Evolutionary conservation across 2,888 invertebrate species (phyloP), one percentile per base, ranked within the genome.

Genomic region (Cerceris ruficornis): DNA sequence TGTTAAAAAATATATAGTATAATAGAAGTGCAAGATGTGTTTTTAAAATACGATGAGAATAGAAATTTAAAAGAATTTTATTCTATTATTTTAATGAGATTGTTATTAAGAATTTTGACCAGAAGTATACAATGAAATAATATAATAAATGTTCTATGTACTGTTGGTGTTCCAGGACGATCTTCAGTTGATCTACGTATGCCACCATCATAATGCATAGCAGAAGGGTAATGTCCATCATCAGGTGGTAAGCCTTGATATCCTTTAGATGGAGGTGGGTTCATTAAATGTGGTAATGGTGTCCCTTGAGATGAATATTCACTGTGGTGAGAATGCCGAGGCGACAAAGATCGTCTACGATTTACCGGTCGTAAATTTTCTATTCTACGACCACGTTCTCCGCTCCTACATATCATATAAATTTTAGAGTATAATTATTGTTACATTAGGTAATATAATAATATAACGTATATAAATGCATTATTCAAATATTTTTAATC

Each of bases 141-240:
- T 46, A 17, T 55, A 66, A 55, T 13, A 60, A 28, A 57, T 61
- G 46, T 15, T 17, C 7, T 0, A 83, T 89, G 86, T 62, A 96
- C 94, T 0, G 96, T 96, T 1, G 96, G 96, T 8, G 96, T 96
- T 61, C 95, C 95, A 0, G 96, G 94, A 61, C 96, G 93, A 87
- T 95, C 96, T 90, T 95, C 95, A 14, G 89, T 90, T 15, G 92
- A 88, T 74, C 92, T 85, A 9, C 91, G 86, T 65, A 91, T 87
- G n/a, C 88, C 87, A 8, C 89, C 85, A 75, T 92, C 92, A 77
- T 92, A 92, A 86, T 92, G 92, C 88, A 92, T 89, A 67, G 86
- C 86, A 41, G 90, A 81, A 39, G 88, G 86, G 85, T 91, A 91
- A 76, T 90, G 91, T 69, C 87, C 86, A 76, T 86, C 87, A 59